Conservation (phyloP, 2,888 invertebrate species). For the Chalcosyrphus nemorum region DNA sequence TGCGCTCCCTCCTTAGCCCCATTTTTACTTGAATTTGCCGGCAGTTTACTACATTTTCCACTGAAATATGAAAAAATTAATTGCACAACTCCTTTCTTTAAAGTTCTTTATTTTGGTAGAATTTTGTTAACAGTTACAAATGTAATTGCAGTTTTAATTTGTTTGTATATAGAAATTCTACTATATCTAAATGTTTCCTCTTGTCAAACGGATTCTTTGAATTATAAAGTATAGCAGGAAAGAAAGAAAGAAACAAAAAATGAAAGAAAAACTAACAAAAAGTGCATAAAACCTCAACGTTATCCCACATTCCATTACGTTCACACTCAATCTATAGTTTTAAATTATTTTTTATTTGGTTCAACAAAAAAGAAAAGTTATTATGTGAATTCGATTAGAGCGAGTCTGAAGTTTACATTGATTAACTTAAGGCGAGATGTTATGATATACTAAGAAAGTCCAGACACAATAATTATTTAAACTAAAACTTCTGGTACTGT, state of each 20-base stretch:
- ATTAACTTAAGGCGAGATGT: slow-evolving; percentile 9
- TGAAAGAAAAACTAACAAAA: background rate
- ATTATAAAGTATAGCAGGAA: slow-evolving; percentile 10
- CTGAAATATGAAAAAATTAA: too few relatives aligned
- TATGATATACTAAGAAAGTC: background rate
- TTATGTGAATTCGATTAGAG: background rate
- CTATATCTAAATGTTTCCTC: background rate
- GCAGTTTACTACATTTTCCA: too few relatives aligned
- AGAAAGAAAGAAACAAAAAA: background rate
- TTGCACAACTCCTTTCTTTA: background rate
- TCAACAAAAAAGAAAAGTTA: background rate
- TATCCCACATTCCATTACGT: background rate
- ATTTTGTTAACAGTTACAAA: slow-evolving; percentile 47
- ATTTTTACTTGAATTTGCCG: too few relatives aligned
- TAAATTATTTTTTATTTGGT: slow-evolving; percentile 3
- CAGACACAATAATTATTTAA: background rate
- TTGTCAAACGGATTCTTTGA: background rate
- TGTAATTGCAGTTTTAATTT: slow-evolving; percentile 5
- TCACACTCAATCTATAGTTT: slow-evolving; percentile 2
- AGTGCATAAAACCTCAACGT: slow-evolving; percentile 2
- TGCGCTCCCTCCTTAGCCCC: too few relatives aligned
- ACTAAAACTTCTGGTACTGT: slow-evolving; percentile 93
- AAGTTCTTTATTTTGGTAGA: slow-evolving; percentile 32
- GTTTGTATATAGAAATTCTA: slow-evolving; percentile 37
- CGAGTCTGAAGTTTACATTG: slow-evolving; percentile 4